A percentile compares a stretch with the other conserved stretches of the same genome.
These are phyloP conservation scores for Leptopilina boulardi DNA, from an alignment of 1,140 invertebrate species.

Conservation along the genomic window DNA sequence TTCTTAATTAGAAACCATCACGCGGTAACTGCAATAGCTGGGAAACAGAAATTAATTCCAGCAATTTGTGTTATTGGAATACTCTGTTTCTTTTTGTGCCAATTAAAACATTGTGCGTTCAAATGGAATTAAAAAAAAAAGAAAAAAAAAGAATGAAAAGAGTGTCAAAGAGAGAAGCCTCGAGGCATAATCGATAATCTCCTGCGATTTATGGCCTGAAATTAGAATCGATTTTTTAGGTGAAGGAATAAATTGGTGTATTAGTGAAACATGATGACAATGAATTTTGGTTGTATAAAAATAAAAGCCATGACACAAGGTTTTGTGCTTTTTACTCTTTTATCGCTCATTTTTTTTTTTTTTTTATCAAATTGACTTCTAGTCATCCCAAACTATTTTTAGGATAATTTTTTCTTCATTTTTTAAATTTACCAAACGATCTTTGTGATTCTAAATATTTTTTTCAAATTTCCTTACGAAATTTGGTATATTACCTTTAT, in stretches of 20 bases:
- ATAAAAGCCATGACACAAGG: neutral
- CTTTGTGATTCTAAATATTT: too few relatives aligned
- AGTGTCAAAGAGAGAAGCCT: neutral
- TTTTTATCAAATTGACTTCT: neutral
- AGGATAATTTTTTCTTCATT: too few relatives aligned
- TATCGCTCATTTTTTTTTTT: too few relatives aligned
- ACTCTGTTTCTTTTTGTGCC: neutral
- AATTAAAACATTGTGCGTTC: constrained; percentile 10
- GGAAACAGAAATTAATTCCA: constrained; percentile 14
- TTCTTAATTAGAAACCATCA: neutral
- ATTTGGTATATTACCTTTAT: too few relatives aligned
- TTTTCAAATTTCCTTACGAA: too few relatives aligned
- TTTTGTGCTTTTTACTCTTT: neutral
- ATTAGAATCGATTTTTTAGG: constrained; percentile 13
- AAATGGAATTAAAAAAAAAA: neutral
- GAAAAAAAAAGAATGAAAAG: neutral
- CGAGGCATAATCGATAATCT: neutral
- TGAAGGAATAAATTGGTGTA: constrained; percentile 1
- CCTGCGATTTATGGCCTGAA: constrained; percentile 1
- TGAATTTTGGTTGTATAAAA: neutral
- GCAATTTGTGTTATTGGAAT: constrained; percentile 7
- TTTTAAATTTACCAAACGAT: too few relatives aligned
- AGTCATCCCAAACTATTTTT: too few relatives aligned
- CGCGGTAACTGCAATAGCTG: neutral
- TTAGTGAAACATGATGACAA: neutral